Percentiles rank a stretch among this genome's conserved stretches.
phyloP scores from a whole-genome alignment of 35 echinoderm and acorn worm genomes.

The Acanthaster planci region DNA sequence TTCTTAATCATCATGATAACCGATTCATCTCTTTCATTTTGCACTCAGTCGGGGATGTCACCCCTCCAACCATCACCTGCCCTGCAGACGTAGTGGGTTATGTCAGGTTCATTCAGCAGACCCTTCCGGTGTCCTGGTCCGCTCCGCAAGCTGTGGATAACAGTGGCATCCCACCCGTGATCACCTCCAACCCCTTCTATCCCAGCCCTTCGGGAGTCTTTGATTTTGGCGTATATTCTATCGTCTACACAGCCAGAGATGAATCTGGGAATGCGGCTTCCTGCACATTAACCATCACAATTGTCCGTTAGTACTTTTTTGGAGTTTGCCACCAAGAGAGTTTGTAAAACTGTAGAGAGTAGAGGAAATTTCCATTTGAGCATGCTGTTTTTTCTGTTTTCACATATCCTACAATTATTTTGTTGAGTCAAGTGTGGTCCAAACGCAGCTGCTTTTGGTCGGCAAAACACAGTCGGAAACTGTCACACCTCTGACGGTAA shows the following conservation, averaged over 20 bases:
- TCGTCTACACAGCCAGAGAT: conserved; percentile 60
- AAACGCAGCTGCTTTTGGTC: too few species aligned
- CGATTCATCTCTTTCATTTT: background rate
- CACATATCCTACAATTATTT: too few species aligned
- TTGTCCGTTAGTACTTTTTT: conserved; percentile 38
- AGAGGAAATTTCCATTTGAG: too few species aligned
- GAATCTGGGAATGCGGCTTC: conserved; percentile 41
- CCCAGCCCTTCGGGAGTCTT: conserved; percentile 32
- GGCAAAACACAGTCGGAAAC: too few species aligned
- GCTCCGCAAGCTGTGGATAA: conserved; percentile 21
- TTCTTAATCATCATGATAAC: background rate
- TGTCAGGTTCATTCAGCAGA: background rate
- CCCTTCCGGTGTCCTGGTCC: conserved; percentile 16
- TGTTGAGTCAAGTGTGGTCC: too few species aligned
- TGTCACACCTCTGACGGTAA: too few species aligned
- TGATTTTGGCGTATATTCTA: conserved; percentile 33
- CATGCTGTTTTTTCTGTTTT: too few species aligned
- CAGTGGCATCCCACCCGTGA: background rate
- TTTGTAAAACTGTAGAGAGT: too few species aligned
- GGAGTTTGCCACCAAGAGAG: too few species aligned
- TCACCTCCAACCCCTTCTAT: conserved; percentile 2
- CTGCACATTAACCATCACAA: conserved; percentile 50
- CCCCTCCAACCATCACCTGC: conserved; percentile 34
- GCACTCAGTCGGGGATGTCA: background rate
- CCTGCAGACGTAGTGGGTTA: background rate